A percentile compares a stretch with the other conserved stretches of the same genome.
Conservation (phyloP, 2,888 invertebrate genomes). For the Drosophila macrothrix region DNA sequence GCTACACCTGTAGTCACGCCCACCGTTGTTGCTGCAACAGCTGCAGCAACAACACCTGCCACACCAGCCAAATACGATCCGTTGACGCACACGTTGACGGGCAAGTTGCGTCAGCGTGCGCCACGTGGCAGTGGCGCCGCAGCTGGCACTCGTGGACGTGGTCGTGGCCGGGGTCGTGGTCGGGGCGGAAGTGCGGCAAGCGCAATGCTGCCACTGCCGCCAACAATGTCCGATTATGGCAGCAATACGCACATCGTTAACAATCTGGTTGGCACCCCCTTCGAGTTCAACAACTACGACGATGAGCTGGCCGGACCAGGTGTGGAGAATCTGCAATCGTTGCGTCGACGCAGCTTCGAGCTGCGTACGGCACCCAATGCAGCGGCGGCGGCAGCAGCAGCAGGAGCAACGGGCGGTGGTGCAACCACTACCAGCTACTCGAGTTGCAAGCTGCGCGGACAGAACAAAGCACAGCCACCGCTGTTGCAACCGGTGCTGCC, state of each 20-base stretch:
- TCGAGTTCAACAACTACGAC: conserved; percentile 92
- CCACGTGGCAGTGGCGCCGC: conserved; percentile 80
- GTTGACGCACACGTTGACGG: conserved; percentile 79
- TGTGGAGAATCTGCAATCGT: conserved; percentile 91
- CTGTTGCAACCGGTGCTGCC: conserved; percentile 90
- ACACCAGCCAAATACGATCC: conserved; percentile 75
- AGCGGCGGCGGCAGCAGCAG: conserved; percentile 8
- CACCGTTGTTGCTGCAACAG: conserved; percentile 52
- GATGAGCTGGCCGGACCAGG: conserved; percentile 93
- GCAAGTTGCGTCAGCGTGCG: conserved; percentile 83
- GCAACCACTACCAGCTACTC: conserved; percentile 62
- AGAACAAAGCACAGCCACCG: conserved; percentile 56
- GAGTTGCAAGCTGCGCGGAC: conserved; percentile 79
- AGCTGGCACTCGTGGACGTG: conserved; percentile 71
- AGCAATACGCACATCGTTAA: conserved; percentile 88
- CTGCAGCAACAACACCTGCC: conserved; percentile 46
- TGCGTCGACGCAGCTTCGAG: conserved; percentile 91
- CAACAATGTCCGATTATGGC: conserved; percentile 85
- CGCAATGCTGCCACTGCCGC: conserved; percentile 75
- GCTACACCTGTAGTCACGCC: neutral
- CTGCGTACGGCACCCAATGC: conserved; percentile 84
- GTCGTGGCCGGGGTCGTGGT: conserved; percentile 85
- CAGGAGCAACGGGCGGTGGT: conserved; percentile 4
- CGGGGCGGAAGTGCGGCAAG: conserved; percentile 82
- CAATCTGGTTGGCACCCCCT: conserved; percentile 94